Base-by-base conservation (phyloP, 2,113 vertebrate species). In the Salminus brasiliensis region DNA sequence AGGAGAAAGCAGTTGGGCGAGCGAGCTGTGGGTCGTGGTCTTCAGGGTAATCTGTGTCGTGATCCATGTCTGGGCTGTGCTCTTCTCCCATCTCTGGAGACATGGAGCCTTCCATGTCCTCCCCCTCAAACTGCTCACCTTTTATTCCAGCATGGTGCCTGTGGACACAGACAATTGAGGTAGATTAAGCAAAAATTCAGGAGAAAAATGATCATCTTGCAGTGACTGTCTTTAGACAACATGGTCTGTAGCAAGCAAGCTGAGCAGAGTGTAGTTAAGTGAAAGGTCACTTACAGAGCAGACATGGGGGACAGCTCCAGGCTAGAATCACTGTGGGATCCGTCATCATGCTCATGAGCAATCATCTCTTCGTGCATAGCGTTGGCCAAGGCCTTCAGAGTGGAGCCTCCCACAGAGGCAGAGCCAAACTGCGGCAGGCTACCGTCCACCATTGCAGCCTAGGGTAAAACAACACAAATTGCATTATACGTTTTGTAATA, bases 271-370 rank as follows among this genome's bases (percentile, higher is more conserved):
- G 41, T 4, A 47, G n/a, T 1, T 25, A 13, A 53, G 68, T 41
- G 0, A 53, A 9, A 47, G 41, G 68, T 34, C 86, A 93, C 97
- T 96, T 87, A 99, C 97, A 95, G 93, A 9, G 94, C 93, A 87
- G 96, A 95, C 83, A 95, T 90, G 84, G 97, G 96, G 70, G 97
- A 99, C 85, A 96, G 93, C 80, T 96, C 97, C 3, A 96, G 94
- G 82, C 97, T 99, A 89, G 96, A 96, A 94, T 98, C 97, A 39
- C 97, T 98, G 89, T 95, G 95, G 72, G 96, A 97, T 86, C 95
- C 96, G 73, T 96, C 96, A 73, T 96, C 94, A 69, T 96, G 96
- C 80, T 95, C 95, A 72, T 96, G 94, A 70, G 94, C 94, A 83
- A 95, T 97, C 86, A 97, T 93, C 88, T 98, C 96, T 92, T 98